These are phyloP conservation scores for Papilio dardanus DNA, from an alignment of 1,140 invertebrate species.

Conservation along the genomic window DNA sequence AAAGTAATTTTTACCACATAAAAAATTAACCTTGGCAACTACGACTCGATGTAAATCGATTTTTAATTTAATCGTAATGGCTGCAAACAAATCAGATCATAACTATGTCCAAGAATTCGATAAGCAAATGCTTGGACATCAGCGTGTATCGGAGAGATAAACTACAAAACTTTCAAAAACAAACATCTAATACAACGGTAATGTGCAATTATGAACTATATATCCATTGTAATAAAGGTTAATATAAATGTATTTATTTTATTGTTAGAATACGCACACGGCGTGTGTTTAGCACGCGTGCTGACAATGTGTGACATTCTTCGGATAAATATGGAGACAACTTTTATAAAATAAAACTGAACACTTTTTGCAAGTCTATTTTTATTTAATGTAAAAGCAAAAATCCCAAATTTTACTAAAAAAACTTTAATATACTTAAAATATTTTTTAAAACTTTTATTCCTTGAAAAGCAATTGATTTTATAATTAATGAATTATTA, in stretches of 20 bases:
- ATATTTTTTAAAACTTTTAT: neutral
- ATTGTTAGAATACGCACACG: slow-evolving; percentile 41
- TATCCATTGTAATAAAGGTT: neutral
- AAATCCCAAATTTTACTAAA: too few species aligned
- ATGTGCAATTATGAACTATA: neutral
- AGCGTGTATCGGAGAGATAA: slow-evolving; percentile 1
- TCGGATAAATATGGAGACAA: neutral
- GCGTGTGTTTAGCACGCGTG: slow-evolving; percentile 46
- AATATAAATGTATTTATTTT: slow-evolving; percentile 26
- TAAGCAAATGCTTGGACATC: slow-evolving; percentile 9
- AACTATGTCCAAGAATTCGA: neutral
- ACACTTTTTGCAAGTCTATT: too few species aligned
- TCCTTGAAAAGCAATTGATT: neutral
- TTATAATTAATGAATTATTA: neutral
- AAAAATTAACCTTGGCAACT: too few species aligned
- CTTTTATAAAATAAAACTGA: slow-evolving; percentile 2
- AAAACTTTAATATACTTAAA: too few species aligned
- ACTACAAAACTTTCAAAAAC: neutral
- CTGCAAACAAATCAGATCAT: neutral
- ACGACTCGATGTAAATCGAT: neutral
- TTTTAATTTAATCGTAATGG: slow-evolving; percentile 6
- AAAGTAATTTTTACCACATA: too few species aligned
- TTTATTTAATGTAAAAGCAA: too few species aligned
- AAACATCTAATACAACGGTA: neutral
- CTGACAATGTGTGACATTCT: slow-evolving; percentile 38